phyloP scores from a whole-genome alignment of 2,888 invertebrate genomes.

The Callosobruchus maculatus region DNA sequence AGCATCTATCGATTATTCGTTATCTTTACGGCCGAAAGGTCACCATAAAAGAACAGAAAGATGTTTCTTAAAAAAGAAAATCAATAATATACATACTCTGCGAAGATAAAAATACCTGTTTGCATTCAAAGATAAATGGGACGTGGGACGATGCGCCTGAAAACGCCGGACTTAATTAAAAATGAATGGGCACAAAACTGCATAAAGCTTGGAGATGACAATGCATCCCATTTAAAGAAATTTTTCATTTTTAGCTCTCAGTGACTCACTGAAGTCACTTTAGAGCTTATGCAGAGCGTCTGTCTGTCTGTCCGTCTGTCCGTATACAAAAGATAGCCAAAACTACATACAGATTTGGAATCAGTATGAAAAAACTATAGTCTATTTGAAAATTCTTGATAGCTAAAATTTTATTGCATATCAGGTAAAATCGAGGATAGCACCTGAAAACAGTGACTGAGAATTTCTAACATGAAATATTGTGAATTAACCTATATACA shows the following conservation, averaged over 20 bases:
- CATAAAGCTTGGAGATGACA: neutral
- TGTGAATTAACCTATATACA: no score
- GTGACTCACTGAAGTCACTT: no score
- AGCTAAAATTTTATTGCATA: no score
- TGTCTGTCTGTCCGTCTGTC: no score
- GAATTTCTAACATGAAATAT: no score
- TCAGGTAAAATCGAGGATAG: no score
- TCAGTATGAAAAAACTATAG: no score
- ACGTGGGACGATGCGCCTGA: neutral
- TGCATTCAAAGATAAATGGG: neutral
- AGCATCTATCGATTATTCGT: neutral
- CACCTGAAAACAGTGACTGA: no score
- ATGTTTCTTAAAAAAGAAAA: neutral
- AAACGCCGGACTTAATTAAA: neutral
- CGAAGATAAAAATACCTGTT: neutral
- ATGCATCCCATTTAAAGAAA: neutral
- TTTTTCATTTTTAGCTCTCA: neutral
- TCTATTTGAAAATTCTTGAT: no score
- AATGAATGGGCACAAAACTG: neutral
- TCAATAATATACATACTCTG: neutral
- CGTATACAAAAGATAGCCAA: no score
- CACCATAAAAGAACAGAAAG: neutral
- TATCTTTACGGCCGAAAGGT: neutral
- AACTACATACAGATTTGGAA: no score
- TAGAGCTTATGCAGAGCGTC: no score